Evolutionary conservation across 1,140 invertebrate species (phyloP), one percentile per base, ranked within the genome.

Genomic region (Chrysoperla carnea): DNA sequence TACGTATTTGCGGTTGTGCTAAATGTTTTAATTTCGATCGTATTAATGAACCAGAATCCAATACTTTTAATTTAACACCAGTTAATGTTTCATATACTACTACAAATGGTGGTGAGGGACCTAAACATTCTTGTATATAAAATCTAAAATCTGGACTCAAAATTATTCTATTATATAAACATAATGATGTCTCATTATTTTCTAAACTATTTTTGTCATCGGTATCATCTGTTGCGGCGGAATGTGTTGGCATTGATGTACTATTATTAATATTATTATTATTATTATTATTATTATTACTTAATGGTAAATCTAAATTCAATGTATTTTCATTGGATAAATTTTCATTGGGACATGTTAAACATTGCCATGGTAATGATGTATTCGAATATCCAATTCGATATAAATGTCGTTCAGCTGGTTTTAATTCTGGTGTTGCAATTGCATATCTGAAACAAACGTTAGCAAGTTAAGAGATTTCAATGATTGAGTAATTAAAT

Each of bases 371-470:
- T 15, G 66, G 61, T 23, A 52, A 52, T 12, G 52, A 49, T 1
- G 55, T 53, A 42, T 54, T 56, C 12, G 47, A 53, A 45, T 59
- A 55, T 11, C 49, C 52, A n/a, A 80, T 72, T 48, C 75, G 64
- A 62, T 81, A 84, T 36, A 88, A 57, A 55, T 87, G 84, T 11
- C 83, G 60, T 51, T 81, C 73, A 4, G 77, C 75, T 0, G 81
- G 75, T 17, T 64, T 61, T 39, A 70, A 69, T 49, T 75, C 71
- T 2, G 72, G 75, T n/a, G 81, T 81, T 13, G 77, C 80, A 47
- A 84, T 72, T 50, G 65, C 57, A 45, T 69, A 79, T 44, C 77
- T 80, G 59, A 1, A 60, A 54, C 36, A 41, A 47, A 44, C 2
- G n/a, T 4, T 33, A 33, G n/a, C 2, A 33, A 23, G 5, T 23